Conservation (phyloP, 2,888 invertebrate genomes). For the Leuctra nigra region DNA sequence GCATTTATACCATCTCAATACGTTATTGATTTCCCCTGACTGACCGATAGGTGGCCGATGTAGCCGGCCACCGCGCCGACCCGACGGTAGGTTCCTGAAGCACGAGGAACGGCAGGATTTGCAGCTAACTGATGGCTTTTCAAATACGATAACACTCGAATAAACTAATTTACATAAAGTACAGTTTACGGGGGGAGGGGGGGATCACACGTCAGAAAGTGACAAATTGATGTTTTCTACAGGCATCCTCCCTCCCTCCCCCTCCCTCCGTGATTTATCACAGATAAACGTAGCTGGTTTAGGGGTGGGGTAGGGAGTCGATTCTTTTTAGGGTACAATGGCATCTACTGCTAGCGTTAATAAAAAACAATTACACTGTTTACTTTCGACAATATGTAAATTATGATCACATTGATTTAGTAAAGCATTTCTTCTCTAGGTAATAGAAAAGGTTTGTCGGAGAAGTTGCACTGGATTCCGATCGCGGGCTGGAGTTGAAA, state of each 20-base stretch:
- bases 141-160: conserved; percentile 1
- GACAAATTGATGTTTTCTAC: conserved; percentile 1
- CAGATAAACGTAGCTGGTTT: no score
- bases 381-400: no score
- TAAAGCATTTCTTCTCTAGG: no score
- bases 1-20: neutral
- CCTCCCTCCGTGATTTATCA: neutral
- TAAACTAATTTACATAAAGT: conserved; percentile 12
- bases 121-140: conserved; percentile 2
- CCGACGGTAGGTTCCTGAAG: neutral
- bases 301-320: no score
- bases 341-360: no score
- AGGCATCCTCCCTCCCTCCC: neutral
- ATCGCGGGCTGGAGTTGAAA: no score
- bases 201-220: neutral
- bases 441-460: no score
- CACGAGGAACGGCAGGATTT: neutral
- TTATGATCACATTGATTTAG: no score
- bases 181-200: conserved; percentile 7
- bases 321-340: no score
- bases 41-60: conserved; percentile 22
- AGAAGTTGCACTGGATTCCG: no score
- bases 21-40: conserved; percentile 20
- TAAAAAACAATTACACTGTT: no score
- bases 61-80: neutral